Base-by-base conservation (phyloP, 1,140 invertebrate species). In the Holotrichia oblita region DNA sequence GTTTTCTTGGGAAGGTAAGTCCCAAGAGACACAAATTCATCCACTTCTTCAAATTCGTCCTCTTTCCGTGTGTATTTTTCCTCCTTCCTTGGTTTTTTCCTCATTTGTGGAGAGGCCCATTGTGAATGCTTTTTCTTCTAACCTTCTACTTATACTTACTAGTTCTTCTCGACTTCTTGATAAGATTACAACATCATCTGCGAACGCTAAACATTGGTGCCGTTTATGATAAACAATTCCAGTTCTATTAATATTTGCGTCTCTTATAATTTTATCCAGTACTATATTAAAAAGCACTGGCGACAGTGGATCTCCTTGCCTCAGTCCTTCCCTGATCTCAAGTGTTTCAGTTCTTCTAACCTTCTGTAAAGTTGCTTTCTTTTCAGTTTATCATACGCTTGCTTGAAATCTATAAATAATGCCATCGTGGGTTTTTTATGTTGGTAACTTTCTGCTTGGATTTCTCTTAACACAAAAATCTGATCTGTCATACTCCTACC, bases 381-480 rank as follows among this genome's bases (percentile, higher is more conserved):
- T 14, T 48, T 48, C n/a, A 14, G 44, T 48, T 48, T 17, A 48
- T 48, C 44, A 48, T 48, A 48, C 7, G 44, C 44, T 48, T 48
- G 44, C 44, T 48, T 48, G 2, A 17, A 48, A 48, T 48, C 44
- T 14, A 48, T 48, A 48, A 48, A 48, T 48, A 48, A 17, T 10
- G n/a, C n/a, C 44, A 10, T 48, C 44, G 44, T 48, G 10, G 10
- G 44, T 48, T 48, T 48, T 48, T 48, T 6, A 48, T 48, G 7
- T 48, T 48, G 10, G n/a, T 48, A 48, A 48, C 44, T 48, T 48
- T 48, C 44, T 14, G 44, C 44, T 48, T 48, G 44, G 44, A 48
- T 48, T 17, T 48, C 1, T 14, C 10, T 10, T 48, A 48, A 48
- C n/a, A 17, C 44, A 17, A 48, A 48, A 48, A 48, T 48, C 7